Conservation (phyloP, 2,113 vertebrate species). For the Onychorhynchus coronatus region DNA sequence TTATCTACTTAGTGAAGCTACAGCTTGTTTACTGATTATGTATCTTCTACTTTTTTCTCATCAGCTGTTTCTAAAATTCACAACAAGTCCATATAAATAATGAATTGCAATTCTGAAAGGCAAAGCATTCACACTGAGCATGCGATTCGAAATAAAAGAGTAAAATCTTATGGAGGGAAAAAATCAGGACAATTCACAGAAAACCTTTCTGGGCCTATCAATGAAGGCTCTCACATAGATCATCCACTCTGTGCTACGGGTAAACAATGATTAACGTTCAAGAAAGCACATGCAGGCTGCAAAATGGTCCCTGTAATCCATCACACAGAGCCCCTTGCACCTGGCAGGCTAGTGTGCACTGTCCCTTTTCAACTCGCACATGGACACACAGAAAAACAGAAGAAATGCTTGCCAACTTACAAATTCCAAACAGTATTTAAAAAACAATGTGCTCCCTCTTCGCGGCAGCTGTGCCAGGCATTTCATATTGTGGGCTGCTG, state of each 20-base stretch:
- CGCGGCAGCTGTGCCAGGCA: rapidly evolving
- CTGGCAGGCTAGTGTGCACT: neutral
- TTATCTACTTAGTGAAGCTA: neutral
- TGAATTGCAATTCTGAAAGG: neutral
- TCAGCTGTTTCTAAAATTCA: neutral
- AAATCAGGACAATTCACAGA: neutral
- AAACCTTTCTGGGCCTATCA: neutral
- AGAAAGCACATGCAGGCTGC: neutral
- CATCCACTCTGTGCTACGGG: neutral
- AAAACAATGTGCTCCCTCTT: neutral
- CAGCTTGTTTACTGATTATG: neutral
- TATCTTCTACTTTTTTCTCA: neutral
- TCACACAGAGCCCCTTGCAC: rapidly evolving
- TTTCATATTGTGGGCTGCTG: neutral
- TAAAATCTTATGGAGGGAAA: neutral
- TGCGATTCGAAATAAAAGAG: neutral
- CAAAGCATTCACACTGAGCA: neutral
- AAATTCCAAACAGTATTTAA: neutral
- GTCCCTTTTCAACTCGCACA: neutral
- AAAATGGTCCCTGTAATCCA: neutral
- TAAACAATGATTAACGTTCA: neutral
- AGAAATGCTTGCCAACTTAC: neutral
- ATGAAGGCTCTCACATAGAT: neutral
- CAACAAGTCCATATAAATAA: neutral
- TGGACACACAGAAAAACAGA: neutral